A percentile compares a stretch with the other conserved stretches of the same genome.
Evolutionary conservation across 2,113 vertebrate species (phyloP).

Genomic region (Xyrauchen texanus): DNA sequence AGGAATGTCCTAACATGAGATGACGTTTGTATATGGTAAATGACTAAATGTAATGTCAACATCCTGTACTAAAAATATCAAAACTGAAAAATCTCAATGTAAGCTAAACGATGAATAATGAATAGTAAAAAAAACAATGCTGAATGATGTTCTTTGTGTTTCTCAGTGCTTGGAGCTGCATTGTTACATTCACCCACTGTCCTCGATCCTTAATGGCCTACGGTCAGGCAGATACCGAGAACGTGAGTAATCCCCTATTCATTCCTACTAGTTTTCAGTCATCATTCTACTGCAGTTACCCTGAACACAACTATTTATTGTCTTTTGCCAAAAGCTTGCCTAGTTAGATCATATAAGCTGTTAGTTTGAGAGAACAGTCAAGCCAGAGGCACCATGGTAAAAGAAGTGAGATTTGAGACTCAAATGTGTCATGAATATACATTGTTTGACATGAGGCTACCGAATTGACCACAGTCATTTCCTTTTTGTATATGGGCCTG

Average conservation of each 20-base stretch:
- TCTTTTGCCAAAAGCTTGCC: background rate
- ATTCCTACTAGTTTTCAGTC: background rate
- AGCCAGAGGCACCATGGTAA: conserved; percentile 13
- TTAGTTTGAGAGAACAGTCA: background rate
- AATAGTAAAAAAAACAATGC: background rate
- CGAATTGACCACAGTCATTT: conserved; percentile 57
- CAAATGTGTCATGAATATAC: conserved; percentile 40
- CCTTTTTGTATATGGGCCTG: conserved; percentile 26
- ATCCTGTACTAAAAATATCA: background rate
- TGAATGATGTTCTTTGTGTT: conserved; percentile 51
- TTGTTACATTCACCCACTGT: conserved; percentile 78
- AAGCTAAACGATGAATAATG: background rate
- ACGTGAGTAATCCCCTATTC: conserved; percentile 68
- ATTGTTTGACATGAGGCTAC: conserved; percentile 43
- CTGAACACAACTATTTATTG: background rate
- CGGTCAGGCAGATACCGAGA: conserved; percentile 78
- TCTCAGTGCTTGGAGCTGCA: conserved; percentile 76
- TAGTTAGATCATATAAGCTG: background rate
- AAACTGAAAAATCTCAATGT: too few species aligned
- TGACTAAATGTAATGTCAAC: background rate
- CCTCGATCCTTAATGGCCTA: conserved; percentile 77
- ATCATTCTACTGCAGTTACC: background rate
- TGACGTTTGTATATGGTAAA: background rate
- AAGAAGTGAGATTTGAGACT: conserved; percentile 50
- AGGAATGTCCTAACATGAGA: background rate